phyloP scores from a whole-genome alignment of 1,140 invertebrate genomes.

The Dinothrombium tinctorium region DNA sequence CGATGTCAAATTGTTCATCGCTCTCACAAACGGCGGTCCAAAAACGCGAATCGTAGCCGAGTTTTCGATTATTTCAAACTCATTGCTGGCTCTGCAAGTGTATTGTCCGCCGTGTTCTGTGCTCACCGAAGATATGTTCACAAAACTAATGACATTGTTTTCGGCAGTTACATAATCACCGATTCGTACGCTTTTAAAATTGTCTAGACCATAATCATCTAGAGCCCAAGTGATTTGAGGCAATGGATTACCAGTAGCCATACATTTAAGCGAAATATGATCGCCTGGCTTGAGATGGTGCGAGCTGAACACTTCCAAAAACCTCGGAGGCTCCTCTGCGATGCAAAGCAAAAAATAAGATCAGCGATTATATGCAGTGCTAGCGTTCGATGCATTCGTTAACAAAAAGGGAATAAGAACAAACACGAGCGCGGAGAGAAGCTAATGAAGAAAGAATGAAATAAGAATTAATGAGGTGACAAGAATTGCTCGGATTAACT shows the following conservation, averaged over 20 bases:
- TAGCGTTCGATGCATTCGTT: too few species aligned
- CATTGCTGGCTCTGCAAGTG: constrained; percentile 57
- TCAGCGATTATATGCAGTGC: too few species aligned
- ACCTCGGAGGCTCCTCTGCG: constrained; percentile 19
- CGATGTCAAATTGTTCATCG: constrained; percentile 70
- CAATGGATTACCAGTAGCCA: constrained; percentile 65
- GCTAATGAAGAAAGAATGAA: too few species aligned
- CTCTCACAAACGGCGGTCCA: constrained; percentile 57
- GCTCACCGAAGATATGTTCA: constrained; percentile 47
- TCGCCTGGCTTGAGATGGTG: constrained; percentile 61
- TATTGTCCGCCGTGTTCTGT: constrained; percentile 80
- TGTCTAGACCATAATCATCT: constrained; percentile 33
- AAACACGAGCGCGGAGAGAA: too few species aligned
- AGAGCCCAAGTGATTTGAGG: constrained; percentile 84
- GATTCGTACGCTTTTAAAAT: constrained; percentile 23
- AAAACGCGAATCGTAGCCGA: constrained; percentile 62
- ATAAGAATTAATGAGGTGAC: too few species aligned
- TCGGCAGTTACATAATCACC: constrained; percentile 72
- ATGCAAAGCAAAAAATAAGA: not conserved
- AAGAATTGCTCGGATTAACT: too few species aligned
- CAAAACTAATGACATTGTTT: constrained; percentile 76
- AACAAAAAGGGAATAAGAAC: too few species aligned
- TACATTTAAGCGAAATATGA: constrained; percentile 24
- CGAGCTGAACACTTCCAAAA: constrained; percentile 41
- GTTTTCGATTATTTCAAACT: constrained; percentile 44